phyloP scores from a whole-genome alignment of 2,888 invertebrate species.

The Nomada ruficornis region DNA sequence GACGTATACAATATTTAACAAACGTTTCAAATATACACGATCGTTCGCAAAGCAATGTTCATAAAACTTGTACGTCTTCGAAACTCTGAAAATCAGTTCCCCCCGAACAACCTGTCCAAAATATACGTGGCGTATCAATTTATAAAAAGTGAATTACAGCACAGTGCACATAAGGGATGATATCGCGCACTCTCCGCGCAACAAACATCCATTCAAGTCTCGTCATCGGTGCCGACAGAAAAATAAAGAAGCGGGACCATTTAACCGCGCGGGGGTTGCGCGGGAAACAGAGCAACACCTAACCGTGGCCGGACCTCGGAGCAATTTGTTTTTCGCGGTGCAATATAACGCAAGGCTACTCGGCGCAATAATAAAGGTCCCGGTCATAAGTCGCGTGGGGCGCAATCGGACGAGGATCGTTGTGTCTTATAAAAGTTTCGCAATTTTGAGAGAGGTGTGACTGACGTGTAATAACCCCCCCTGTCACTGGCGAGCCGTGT shows the following conservation, averaged over 20 bases:
- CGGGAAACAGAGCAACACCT: background rate
- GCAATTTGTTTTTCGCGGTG: slow-evolving; percentile 50
- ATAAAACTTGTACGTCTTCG: too few relatives aligned
- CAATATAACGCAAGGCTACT: slow-evolving; percentile 20
- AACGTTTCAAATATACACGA: too few relatives aligned
- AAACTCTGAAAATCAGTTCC: too few relatives aligned
- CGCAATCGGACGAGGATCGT: slow-evolving; percentile 68
- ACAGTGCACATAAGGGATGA: too few relatives aligned
- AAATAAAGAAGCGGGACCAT: background rate
- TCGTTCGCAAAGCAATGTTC: too few relatives aligned
- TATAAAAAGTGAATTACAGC: too few relatives aligned
- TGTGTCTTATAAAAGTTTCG: slow-evolving; percentile 75
- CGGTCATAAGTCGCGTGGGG: slow-evolving; percentile 63
- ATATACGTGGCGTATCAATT: too few relatives aligned
- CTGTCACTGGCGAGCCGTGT: slow-evolving; percentile 52
- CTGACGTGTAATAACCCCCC: slow-evolving; percentile 76
- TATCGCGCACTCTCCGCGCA: too few relatives aligned
- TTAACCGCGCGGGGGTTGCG: background rate
- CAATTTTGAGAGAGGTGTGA: slow-evolving; percentile 76
- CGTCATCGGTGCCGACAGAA: background rate
- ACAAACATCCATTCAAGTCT: background rate
- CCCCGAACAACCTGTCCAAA: too few relatives aligned
- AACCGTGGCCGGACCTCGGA: background rate
- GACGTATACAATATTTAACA: too few relatives aligned
- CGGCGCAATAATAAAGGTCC: slow-evolving; percentile 62